These are phyloP conservation scores for Vesta saturnalis DNA, from an alignment of 2,888 invertebrate genomes.

Conservation along the genomic window DNA sequence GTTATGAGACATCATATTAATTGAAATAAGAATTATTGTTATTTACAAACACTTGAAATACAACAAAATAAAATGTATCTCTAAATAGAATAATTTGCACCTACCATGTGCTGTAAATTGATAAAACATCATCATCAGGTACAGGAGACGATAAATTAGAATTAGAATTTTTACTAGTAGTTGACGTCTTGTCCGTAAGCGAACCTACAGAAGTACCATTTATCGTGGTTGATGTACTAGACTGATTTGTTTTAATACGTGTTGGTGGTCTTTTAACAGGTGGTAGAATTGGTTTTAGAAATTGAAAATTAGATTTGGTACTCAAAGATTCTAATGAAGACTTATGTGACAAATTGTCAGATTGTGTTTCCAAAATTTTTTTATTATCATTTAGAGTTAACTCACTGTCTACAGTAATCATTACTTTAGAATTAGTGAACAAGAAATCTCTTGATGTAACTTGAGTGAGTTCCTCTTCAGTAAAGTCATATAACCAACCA, in stretches of 20 bases:
- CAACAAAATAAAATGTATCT: too few species aligned
- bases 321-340: background rate
- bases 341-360: background rate
- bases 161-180: background rate
- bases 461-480: background rate
- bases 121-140: slow-evolving; percentile 12
- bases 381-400: background rate
- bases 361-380: background rate
- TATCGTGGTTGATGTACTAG: too few species aligned
- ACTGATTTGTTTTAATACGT: background rate
- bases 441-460: background rate
- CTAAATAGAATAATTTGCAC: too few species aligned
- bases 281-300: slow-evolving; percentile 8
- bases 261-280: slow-evolving; percentile 21
- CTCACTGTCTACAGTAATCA: background rate
- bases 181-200: background rate
- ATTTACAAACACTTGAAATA: too few species aligned
- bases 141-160: background rate
- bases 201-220: too few species aligned
- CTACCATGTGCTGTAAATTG: slow-evolving; percentile 8
- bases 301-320: background rate
- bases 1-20: too few species aligned
- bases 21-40: too few species aligned
- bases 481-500: background rate
- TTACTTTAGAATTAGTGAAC: background rate